Evolutionary conservation across 2,888 invertebrate species (phyloP).

Genomic region (Liodrosophila aerea): DNA sequence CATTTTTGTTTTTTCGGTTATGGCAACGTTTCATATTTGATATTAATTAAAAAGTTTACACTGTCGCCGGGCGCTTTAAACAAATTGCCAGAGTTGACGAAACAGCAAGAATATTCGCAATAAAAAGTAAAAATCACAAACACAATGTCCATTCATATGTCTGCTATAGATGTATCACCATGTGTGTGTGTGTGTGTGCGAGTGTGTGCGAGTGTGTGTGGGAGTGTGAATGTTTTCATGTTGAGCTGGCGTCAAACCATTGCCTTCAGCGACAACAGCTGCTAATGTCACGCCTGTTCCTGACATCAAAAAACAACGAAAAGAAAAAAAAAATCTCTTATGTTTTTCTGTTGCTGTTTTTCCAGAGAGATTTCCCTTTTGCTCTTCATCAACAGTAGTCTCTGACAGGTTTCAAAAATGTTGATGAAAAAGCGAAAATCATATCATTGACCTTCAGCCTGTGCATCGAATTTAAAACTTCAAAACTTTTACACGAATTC

Average conservation of each 20-base stretch:
- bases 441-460: slow-evolving; percentile 32
- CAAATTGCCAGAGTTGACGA: slow-evolving; percentile 66
- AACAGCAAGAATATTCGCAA: slow-evolving; percentile 23
- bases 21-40: slow-evolving; percentile 72
- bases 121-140: slow-evolving; percentile 41
- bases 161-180: neutral
- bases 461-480: too few relatives aligned
- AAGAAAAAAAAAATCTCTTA: slow-evolving; percentile 22
- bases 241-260: slow-evolving; percentile 43
- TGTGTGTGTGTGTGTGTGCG: slow-evolving; percentile 1
- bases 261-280: slow-evolving; percentile 59
- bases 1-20: slow-evolving; percentile 20
- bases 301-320: slow-evolving; percentile 33
- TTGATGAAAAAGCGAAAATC: slow-evolving; percentile 22
- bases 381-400: slow-evolving; percentile 3
- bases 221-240: slow-evolving; percentile 31
- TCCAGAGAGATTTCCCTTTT: neutral
- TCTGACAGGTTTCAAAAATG: slow-evolving; percentile 19
- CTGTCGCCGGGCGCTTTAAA: slow-evolving; percentile 62
- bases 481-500: neutral
- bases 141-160: slow-evolving; percentile 54
- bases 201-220: neutral
- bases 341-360: slow-evolving; percentile 8
- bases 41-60: slow-evolving; percentile 75
- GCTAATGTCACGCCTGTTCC: slow-evolving; percentile 64